These are phyloP conservation scores for Aurelia sp. DNA, from an alignment of 30 jellyfish, hydroid and myxozoan genomes.

Conservation along the genomic window DNA sequence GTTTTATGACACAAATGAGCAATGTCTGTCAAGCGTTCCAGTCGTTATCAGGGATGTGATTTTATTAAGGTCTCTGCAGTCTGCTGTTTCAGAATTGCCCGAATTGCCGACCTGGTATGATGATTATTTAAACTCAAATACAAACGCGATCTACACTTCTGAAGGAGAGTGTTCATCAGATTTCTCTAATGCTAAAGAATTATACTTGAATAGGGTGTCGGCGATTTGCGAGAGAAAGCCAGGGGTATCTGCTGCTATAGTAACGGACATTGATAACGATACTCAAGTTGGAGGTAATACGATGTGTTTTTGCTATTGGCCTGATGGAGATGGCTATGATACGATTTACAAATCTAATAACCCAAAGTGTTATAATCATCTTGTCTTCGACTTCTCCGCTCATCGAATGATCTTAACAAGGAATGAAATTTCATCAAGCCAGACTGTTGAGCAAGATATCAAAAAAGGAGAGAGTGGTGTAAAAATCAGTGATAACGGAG, in stretches of 20 bases:
- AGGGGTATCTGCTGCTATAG: slow-evolving; percentile 40
- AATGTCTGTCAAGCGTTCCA: neutral
- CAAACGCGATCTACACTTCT: no score
- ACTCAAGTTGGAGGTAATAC: neutral
- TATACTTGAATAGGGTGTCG: neutral
- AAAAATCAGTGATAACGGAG: neutral
- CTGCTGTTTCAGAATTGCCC: no score
- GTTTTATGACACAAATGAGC: neutral
- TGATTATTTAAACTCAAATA: no score
- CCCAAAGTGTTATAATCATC: slow-evolving; percentile 44
- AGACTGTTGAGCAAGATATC: neutral
- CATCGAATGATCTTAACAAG: slow-evolving; percentile 17
- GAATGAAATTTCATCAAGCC: neutral
- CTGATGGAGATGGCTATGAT: slow-evolving; percentile 50
- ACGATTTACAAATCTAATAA: neutral
- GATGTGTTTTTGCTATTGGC: slow-evolving; percentile 60
- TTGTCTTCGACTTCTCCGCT: slow-evolving; percentile 48
- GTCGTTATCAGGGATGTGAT: slow-evolving; percentile 11
- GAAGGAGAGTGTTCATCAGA: no score
- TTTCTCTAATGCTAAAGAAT: neutral
- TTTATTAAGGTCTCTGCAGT: neutral
- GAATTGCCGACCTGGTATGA: no score
- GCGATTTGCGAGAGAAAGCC: slow-evolving; percentile 2
- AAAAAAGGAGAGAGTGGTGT: neutral
- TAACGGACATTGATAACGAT: neutral